These are phyloP conservation scores for Pholis gunnellus DNA, from an alignment of 2,113 vertebrate species.

Conservation along the genomic window DNA sequence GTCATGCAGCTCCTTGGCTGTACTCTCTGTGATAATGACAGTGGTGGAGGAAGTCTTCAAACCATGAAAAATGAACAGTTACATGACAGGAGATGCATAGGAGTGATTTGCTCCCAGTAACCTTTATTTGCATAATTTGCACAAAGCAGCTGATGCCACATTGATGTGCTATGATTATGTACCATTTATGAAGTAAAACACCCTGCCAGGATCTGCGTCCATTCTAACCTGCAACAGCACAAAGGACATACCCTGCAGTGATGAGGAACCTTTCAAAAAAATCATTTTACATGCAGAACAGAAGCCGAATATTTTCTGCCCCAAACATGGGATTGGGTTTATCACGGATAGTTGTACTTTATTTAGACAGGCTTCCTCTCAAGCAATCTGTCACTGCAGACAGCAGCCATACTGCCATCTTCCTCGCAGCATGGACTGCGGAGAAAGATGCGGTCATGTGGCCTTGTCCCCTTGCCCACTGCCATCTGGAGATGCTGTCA, in stretches of 20 bases:
- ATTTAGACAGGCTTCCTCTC: constrained; percentile 41
- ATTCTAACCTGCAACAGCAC: neutral
- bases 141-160: neutral
- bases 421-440: constrained; percentile 44
- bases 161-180: neutral
- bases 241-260: neutral
- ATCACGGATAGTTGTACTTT: constrained; percentile 39
- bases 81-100: constrained; percentile 19
- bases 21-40: constrained; percentile 35
- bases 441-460: constrained; percentile 61
- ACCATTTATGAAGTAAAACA: neutral
- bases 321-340: constrained; percentile 6
- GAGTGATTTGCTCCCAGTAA: constrained; percentile 12
- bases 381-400: constrained; percentile 67
- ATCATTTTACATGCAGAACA: constrained; percentile 1
- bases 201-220: neutral
- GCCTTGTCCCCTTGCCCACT: constrained; percentile 48
- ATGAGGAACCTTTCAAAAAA: constrained; percentile 10
- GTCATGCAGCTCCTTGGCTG: constrained; percentile 4
- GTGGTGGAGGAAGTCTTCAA: constrained; percentile 2
- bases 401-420: constrained; percentile 40
- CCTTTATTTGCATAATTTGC: neutral
- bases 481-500: constrained; percentile 82
- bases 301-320: neutral
- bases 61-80: constrained; percentile 19